These are phyloP conservation scores for Lasiommata megera DNA, from an alignment of 2,888 invertebrate species.

Conservation along the genomic window DNA sequence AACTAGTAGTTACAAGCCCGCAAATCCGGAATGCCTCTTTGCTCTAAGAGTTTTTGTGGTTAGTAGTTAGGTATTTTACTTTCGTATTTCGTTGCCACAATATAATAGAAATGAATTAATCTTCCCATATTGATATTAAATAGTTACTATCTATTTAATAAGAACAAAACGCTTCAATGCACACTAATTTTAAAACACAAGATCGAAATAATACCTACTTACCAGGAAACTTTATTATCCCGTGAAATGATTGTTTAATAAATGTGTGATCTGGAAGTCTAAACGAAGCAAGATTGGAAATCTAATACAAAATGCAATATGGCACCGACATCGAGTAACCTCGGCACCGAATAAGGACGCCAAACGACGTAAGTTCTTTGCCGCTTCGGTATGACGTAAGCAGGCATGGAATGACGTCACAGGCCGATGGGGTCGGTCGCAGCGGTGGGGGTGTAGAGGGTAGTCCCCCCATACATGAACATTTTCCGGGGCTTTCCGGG, in stretches of 20 bases:
- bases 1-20: no score
- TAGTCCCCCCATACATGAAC: neutral
- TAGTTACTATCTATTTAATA: no score
- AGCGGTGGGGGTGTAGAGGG: constrained; percentile 44
- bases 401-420: constrained; percentile 67
- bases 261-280: neutral
- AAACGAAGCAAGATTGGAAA: neutral
- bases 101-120: no score
- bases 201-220: no score
- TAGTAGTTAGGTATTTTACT: no score
- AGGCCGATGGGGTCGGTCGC: constrained; percentile 43
- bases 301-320: constrained; percentile 23
- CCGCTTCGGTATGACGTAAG: constrained; percentile 71
- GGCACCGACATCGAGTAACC: constrained; percentile 26
- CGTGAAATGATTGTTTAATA: neutral
- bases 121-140: no score
- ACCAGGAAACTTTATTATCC: no score
- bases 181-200: no score
- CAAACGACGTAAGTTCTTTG: constrained; percentile 55
- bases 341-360: constrained; percentile 64
- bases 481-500: neutral
- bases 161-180: no score
- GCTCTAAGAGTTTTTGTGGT: no score
- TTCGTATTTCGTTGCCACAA: no score
- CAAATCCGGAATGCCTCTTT: no score